Base-by-base conservation (phyloP, 1,140 invertebrate species). In the Drosophila orena region DNA sequence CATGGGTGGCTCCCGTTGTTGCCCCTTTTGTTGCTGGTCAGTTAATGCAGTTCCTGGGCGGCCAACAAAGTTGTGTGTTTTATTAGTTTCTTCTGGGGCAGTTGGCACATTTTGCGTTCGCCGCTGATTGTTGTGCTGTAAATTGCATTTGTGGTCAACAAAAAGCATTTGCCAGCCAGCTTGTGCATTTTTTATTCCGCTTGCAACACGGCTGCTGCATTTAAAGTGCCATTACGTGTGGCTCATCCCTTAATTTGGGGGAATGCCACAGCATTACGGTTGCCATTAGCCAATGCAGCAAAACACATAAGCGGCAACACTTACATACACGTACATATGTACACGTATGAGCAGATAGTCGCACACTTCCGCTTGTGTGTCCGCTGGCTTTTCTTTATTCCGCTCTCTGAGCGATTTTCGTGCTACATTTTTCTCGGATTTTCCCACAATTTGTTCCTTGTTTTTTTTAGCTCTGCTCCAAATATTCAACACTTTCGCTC, bases 221-320 rank as follows among this genome's bases (percentile, higher is more conserved):
- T 86, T 88, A 88, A 83, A 88, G 81, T 83, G 66, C 83, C 83
- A 88, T 86, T 88, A 88, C 70, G 52, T 88, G 78, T 30, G 74
- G 78, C 78, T 72, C 61, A 75, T 65, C 60, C 60, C 43, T 76
- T 76, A 56, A 76, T 76, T 76, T 47, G 24, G 52, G 27, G 30
- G 22, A 56, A 57, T 54, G 44, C 78, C 83, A 62, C 83, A 81
- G 83, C 75, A 86, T 88, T 88, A 81, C 49, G 74, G 69, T 66
- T 59, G 59, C 61, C 44, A 69, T 77, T 77, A 76, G 69, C 66
- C 30, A 42, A 30, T 43, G 27, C 44, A 64, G 53, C 50, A 50
- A 27, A 34, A 49, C 57, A 46, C 12, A 52, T 37, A 75, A 46
- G 49, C 46, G 44, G 50, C 44, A 37, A 43, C 56, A 58, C 54